These are phyloP conservation scores for Polypterus senegalus DNA, from an alignment of 2,113 vertebrate genomes.

Conservation along the genomic window DNA sequence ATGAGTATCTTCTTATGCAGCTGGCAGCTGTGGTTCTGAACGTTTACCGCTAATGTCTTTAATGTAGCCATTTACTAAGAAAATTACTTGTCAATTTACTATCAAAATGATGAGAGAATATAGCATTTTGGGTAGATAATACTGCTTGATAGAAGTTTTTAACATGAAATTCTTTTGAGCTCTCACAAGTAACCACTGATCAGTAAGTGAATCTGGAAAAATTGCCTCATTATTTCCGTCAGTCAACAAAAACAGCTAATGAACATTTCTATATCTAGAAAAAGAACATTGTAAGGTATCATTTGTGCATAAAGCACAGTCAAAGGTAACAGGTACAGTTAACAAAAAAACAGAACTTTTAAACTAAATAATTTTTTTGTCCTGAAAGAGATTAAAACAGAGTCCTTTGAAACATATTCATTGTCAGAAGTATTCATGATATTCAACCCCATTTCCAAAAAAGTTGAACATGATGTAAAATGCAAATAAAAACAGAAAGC, in stretches of 20 bases:
- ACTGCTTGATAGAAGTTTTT: slow-evolving; percentile 6
- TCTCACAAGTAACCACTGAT: slow-evolving; percentile 7
- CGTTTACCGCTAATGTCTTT: neutral
- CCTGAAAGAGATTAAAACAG: too few relatives aligned
- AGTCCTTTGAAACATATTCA: too few relatives aligned
- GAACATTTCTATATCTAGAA: neutral
- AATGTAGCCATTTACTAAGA: neutral
- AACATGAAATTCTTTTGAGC: slow-evolving; percentile 3
- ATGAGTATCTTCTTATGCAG: neutral
- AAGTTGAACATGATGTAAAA: too few relatives aligned
- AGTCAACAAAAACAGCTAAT: slow-evolving; percentile 8
- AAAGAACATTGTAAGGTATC: neutral
- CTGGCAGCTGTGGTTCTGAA: slow-evolving; percentile 5
- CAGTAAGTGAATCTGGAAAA: slow-evolving; percentile 2
- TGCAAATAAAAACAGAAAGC: too few relatives aligned
- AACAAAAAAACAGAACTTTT: too few relatives aligned
- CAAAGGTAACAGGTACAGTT: neutral
- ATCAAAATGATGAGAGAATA: neutral
- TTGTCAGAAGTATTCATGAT: too few relatives aligned
- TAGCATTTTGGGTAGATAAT: slow-evolving; percentile 6
- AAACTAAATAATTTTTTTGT: too few relatives aligned
- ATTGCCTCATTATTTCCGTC: slow-evolving; percentile 7
- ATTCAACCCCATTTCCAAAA: too few relatives aligned
- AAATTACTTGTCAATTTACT: slow-evolving; percentile 6
- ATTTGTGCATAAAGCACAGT: neutral